Base-by-base conservation (phyloP, 2,797 vertebrate genomes). In the Oreortyx pictus region DNA sequence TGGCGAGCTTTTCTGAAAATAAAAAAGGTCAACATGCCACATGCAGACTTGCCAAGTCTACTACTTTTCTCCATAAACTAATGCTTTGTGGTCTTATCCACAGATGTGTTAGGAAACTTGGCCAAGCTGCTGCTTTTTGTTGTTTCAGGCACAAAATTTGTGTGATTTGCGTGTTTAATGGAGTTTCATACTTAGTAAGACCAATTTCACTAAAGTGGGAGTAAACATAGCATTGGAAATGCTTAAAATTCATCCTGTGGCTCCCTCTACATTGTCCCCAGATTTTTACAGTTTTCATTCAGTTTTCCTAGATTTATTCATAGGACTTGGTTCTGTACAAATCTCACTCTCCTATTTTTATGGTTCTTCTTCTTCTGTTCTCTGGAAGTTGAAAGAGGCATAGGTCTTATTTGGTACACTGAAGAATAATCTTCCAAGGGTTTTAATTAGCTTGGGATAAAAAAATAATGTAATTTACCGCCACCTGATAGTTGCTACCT, bases 1-100 rank as follows among this genome's bases (percentile, higher is more conserved):
- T 0, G 0, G 41, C 93, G 89, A 91, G 90, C 94, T 95, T 94
- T 89, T 81, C 84, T 88, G 85, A 95, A 89, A 90, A 83, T 93
- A 92, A 94, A 92, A 94, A 92, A 93, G 90, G 92, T 92, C 84
- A 92, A 73, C 3, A 3, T 89, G 79, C 86, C 73, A 67, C 37
- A 76, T 67, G 27, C 76, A 88, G 73, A 71, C 85, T 90, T 95
- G 96, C 93, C 89, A 91, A 93, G 84, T 88, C 90, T 89, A 86
- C 86, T 94, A 79, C 82, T 90, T 94, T 95, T 94, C 89, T 57
- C 79, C 86, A 70, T 15, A 57, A 89, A 74, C 82, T 49, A 50
- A 81, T 86, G 84, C 86, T 93, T 92, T 94, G 79, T 89, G 88
- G 84, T 59, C 66, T 89, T 89, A 66, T 66, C 70, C 35, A 0